Conservation (phyloP, 2,797 vertebrate genomes). For the Anolis apletophallus region DNA sequence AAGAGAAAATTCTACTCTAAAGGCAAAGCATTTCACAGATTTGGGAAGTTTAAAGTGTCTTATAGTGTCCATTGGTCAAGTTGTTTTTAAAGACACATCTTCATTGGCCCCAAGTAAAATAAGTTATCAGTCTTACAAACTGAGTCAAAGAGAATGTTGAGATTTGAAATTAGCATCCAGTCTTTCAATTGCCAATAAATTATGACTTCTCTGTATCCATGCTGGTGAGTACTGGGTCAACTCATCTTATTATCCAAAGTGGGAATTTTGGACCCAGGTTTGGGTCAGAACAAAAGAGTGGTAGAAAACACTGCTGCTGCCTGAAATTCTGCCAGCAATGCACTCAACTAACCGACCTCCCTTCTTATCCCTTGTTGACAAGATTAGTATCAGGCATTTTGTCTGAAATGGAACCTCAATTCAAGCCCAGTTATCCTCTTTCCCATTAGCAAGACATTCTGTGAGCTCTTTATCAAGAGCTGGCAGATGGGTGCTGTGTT, state of each 20-base stretch:
- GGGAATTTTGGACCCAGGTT: background rate
- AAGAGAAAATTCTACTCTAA: too few relatives aligned
- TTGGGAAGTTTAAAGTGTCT: too few relatives aligned
- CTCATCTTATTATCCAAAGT: background rate
- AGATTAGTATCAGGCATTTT: slow-evolving; percentile 38
- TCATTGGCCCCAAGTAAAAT: background rate
- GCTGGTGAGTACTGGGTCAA: background rate
- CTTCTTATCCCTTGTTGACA: slow-evolving; percentile 31
- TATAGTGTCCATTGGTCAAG: background rate
- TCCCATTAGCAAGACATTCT: slow-evolving; percentile 39
- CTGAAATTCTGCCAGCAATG: slow-evolving; percentile 16
- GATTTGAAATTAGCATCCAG: background rate
- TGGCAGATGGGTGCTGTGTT: slow-evolving; percentile 31
- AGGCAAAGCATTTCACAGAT: too few relatives aligned
- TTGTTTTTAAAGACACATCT: background rate
- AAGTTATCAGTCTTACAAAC: background rate
- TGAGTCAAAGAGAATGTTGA: background rate
- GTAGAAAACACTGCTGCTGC: background rate
- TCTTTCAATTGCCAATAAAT: background rate
- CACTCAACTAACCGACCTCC: slow-evolving; percentile 6
- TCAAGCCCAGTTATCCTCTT: slow-evolving; percentile 38
- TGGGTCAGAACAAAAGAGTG: background rate
- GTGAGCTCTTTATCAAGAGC: slow-evolving; percentile 39
- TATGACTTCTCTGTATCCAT: background rate
- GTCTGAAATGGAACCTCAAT: slow-evolving; percentile 31